Evolutionary conservation across 2,888 invertebrate genomes (phyloP).

Genomic region (Drosophila nigritarsus): DNA sequence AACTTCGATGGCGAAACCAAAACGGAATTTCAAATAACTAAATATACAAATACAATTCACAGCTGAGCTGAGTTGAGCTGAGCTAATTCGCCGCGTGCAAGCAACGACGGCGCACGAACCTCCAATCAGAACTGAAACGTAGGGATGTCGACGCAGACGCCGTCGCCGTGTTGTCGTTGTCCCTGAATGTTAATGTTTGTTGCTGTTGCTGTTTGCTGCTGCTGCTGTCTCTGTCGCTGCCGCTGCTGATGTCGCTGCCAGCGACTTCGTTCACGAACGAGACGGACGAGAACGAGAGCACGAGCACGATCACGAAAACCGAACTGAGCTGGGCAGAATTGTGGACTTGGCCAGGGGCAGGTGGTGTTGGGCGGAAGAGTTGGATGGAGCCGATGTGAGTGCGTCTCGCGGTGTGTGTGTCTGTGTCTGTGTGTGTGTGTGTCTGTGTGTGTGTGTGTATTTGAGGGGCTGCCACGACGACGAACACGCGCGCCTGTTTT

Average conservation of each 20-base stretch:
- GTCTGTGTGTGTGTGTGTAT: constrained; percentile 19
- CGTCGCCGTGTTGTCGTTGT: constrained; percentile 73
- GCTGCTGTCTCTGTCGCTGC: constrained; percentile 24
- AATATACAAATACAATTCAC: constrained; percentile 50
- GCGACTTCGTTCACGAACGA: constrained; percentile 38
- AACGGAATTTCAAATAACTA: constrained; percentile 58
- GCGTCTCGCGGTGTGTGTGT: constrained; percentile 32
- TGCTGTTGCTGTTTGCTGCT: constrained; percentile 40
- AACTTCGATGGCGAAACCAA: constrained; percentile 50
- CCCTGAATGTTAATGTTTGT: constrained; percentile 70
- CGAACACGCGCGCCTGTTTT: constrained; percentile 72
- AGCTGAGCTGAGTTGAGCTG: constrained; percentile 66
- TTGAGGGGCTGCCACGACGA: constrained; percentile 65
- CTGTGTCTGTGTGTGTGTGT: constrained; percentile 15
- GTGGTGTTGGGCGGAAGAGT: constrained; percentile 54
- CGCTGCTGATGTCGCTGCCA: constrained; percentile 18
- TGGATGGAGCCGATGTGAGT: constrained; percentile 52
- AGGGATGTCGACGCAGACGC: constrained; percentile 80
- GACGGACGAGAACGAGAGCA: constrained; percentile 60
- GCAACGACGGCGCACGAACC: constrained; percentile 82
- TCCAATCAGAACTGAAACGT: constrained; percentile 83
- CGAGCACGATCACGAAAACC: constrained; percentile 62
- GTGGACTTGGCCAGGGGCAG: constrained; percentile 16
- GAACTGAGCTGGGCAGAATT: constrained; percentile 51
- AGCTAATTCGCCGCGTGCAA: constrained; percentile 73